phyloP scores from a whole-genome alignment of 2,797 vertebrate genomes.

The Coreius guichenoti region DNA sequence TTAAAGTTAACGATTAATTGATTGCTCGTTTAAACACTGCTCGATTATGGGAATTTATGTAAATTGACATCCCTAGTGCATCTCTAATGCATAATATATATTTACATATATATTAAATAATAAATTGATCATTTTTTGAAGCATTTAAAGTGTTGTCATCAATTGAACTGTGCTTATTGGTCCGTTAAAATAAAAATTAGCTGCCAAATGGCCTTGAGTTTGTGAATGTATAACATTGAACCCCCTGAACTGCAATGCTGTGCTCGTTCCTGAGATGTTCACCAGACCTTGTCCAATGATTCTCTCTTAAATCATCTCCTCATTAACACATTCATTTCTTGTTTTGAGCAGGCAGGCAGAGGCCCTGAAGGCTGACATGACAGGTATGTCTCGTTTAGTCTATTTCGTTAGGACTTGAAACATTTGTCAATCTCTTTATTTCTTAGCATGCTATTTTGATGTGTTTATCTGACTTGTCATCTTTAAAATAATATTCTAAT shows the following conservation, averaged over 20 bases:
- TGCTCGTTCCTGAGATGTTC: neutral
- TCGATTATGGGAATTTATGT: no score
- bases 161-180: neutral
- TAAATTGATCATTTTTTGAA: no score
- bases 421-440: neutral
- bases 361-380: constrained; percentile 99
- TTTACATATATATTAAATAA: no score
- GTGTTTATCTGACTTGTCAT: neutral
- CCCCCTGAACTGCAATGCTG: neutral
- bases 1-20: no score
- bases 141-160: neutral
- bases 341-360: constrained; percentile 92
- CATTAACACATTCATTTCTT: constrained; percentile 34
- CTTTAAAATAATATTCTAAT: neutral
- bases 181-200: neutral
- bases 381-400: constrained; percentile 79
- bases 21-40: no score
- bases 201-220: neutral
- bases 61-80: no score
- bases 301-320: constrained; percentile 5
- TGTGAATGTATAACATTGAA: neutral
- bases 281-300: constrained; percentile 18
- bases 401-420: neutral
- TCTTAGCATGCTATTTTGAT: neutral
- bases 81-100: no score